Evolutionary conservation across 2,113 vertebrate species (phyloP).

Genomic region (Pelobates fuscus): DNA sequence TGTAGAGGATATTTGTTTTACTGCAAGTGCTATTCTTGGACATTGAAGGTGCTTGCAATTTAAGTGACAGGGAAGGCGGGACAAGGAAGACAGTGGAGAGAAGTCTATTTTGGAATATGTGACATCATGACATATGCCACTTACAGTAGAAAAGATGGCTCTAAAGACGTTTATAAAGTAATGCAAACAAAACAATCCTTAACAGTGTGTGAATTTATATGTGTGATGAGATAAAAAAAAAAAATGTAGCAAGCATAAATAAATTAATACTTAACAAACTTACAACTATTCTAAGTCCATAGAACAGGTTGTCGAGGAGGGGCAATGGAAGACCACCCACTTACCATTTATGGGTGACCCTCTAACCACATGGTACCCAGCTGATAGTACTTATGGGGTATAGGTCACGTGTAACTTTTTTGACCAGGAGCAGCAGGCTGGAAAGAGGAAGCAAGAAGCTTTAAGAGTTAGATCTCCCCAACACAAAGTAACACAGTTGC

Average conservation of each 20-base stretch:
- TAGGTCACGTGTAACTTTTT: constrained; percentile 75
- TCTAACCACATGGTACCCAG: constrained; percentile 61
- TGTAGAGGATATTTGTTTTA: constrained; percentile 40
- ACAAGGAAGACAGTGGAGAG: constrained; percentile 29
- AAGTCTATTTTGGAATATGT: constrained; percentile 35
- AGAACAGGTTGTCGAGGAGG: constrained; percentile 18
- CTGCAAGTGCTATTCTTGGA: constrained; percentile 49
- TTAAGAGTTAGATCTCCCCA: constrained; percentile 65
- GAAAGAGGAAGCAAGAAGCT: constrained; percentile 67
- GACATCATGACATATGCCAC: constrained; percentile 35
- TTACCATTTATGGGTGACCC: constrained; percentile 71
- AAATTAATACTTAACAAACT: too few relatives aligned
- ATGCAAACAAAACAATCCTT: constrained; percentile 6
- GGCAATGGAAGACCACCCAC: constrained; percentile 56
- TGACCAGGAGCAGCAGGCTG: constrained; percentile 79
- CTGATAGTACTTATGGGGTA: constrained; percentile 76
- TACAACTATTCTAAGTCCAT: constrained; percentile 3
- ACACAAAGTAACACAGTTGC: constrained; percentile 50
- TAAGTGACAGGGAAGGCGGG: constrained; percentile 26
- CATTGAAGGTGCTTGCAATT: constrained; percentile 46
- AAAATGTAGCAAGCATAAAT: too few relatives aligned
- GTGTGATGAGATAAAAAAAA: background rate
- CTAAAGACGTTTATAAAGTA: constrained; percentile 15
- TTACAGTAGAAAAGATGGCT: constrained; percentile 27
- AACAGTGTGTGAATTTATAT: constrained; percentile 7